Percentiles rank a stretch among this genome's conserved stretches.
These are phyloP conservation scores for Patella depressa DNA, from an alignment of 2,888 invertebrate species.

Conservation along the genomic window DNA sequence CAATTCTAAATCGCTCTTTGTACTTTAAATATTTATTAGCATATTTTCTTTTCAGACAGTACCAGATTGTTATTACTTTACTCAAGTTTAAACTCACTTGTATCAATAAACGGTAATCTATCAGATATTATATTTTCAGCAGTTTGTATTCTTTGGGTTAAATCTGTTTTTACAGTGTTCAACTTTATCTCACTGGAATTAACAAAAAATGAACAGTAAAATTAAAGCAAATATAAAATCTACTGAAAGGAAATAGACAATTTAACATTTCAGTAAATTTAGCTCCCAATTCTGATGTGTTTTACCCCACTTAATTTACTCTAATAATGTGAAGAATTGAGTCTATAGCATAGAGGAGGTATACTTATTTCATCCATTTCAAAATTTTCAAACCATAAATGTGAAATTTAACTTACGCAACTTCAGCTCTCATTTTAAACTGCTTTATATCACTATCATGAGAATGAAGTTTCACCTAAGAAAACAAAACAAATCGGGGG, in stretches of 20 bases:
- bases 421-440: conserved; percentile 59
- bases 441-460: conserved; percentile 65
- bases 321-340: no score
- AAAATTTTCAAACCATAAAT: not conserved
- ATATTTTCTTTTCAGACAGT: no score
- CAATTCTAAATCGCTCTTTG: no score
- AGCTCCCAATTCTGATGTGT: no score
- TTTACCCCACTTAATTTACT: no score
- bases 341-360: no score
- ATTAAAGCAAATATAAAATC: no score
- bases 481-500: conserved; percentile 5
- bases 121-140: conserved; percentile 64
- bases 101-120: conserved; percentile 69
- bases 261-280: no score
- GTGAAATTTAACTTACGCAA: conserved; percentile 58
- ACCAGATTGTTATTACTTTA: no score
- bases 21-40: no score
- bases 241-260: no score
- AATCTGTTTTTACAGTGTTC: conserved; percentile 51
- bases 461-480: conserved; percentile 66
- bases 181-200: conserved; percentile 62
- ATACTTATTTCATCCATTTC: no score
- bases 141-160: conserved; percentile 54
- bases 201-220: conserved; percentile 1
- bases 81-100: conserved; percentile 58